phyloP scores from a whole-genome alignment of 2,888 invertebrate genomes.

The Mantis religiosa region DNA sequence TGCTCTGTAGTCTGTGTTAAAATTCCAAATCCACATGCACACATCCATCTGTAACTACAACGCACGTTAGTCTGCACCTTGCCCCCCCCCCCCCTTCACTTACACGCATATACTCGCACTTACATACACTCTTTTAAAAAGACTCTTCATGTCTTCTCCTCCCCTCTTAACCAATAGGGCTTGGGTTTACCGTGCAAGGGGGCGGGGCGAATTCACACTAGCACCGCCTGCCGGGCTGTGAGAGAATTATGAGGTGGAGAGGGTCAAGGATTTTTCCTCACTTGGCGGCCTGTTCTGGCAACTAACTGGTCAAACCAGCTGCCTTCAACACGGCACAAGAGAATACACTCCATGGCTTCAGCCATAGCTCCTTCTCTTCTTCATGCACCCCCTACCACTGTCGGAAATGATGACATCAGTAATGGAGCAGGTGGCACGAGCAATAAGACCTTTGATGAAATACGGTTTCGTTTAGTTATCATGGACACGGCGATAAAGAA shows the following conservation, averaged over 20 bases:
- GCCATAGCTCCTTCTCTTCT: background rate
- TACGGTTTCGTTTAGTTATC: background rate
- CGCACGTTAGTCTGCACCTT: background rate
- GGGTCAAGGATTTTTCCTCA: slow-evolving; percentile 23
- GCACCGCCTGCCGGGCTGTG: slow-evolving; percentile 25
- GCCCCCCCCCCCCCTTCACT: background rate
- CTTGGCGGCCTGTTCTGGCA: background rate
- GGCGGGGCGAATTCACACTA: slow-evolving; percentile 26
- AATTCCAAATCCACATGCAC: background rate
- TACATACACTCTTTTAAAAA: background rate
- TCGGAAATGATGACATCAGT: background rate
- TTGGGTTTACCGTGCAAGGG: slow-evolving; percentile 16
- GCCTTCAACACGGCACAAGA: background rate
- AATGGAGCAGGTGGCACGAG: background rate
- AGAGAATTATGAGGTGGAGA: slow-evolving; percentile 29
- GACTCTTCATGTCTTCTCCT: background rate
- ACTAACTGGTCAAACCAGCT: slow-evolving; percentile 17
- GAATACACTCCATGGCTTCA: background rate
- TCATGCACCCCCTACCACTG: background rate
- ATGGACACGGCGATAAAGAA: background rate
- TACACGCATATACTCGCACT: background rate
- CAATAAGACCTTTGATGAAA: background rate
- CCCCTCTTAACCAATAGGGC: background rate
- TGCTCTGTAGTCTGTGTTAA: background rate
- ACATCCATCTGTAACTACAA: background rate